Conservation (phyloP, 2,113 vertebrate genomes). For the Anolis carolinensis region DNA sequence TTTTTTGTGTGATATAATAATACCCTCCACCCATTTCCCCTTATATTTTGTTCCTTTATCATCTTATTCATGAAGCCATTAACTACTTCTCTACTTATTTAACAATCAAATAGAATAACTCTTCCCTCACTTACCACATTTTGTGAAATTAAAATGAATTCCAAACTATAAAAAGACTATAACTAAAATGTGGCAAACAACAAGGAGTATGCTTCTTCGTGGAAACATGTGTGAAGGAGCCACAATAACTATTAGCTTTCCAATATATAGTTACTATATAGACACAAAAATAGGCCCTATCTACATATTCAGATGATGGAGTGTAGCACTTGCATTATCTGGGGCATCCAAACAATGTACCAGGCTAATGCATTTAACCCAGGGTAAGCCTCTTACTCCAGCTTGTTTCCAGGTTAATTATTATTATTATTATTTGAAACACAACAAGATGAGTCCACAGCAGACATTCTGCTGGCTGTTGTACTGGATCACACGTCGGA, state of each 20-base stretch:
- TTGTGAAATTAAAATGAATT: background rate
- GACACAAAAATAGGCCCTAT: no score
- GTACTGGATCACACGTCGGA: no score
- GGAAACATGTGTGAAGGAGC: background rate
- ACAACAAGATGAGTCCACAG: no score
- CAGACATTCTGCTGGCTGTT: no score
- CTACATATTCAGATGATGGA: no score
- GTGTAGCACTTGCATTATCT: no score
- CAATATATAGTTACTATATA: background rate
- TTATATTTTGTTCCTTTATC: constrained; percentile 21
- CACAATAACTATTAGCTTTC: background rate
- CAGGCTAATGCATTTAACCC: no score
- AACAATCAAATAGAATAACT: background rate
- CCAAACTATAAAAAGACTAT: background rate
- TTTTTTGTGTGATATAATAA: background rate
- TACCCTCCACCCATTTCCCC: constrained; percentile 24
- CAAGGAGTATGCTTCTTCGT: background rate
- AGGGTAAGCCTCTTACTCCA: no score
- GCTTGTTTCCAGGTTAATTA: no score
- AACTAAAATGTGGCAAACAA: background rate
- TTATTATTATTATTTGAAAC: no score
- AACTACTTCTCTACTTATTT: constrained; percentile 10
- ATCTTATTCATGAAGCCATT: constrained; percentile 8
- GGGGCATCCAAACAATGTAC: no score
- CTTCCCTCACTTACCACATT: background rate